phyloP scores from a whole-genome alignment of 2,888 invertebrate genomes.

The Drosophila aldrichi region DNA sequence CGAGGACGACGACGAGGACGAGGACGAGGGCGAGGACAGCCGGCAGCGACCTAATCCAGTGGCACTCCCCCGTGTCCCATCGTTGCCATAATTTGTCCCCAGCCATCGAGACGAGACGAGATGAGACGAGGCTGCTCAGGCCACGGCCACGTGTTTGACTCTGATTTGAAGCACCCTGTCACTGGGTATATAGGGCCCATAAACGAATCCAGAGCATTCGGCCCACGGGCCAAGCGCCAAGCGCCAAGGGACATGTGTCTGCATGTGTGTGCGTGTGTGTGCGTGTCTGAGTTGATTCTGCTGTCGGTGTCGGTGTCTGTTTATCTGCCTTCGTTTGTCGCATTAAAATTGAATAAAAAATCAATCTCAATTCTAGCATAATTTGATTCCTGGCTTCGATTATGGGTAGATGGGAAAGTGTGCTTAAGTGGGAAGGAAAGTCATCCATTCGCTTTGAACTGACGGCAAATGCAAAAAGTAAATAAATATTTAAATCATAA shows the following conservation, averaged over 20 bases:
- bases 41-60: constrained; percentile 72
- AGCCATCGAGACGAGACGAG: constrained; percentile 28
- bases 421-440: constrained; percentile 11
- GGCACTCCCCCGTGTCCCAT: constrained; percentile 69
- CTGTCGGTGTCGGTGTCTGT: constrained; percentile 62
- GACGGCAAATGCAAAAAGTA: constrained; percentile 54
- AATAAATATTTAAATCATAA: constrained; percentile 67
- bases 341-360: constrained; percentile 85
- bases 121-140: constrained; percentile 18
- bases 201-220: constrained; percentile 23
- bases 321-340: constrained; percentile 82
- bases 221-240: constrained; percentile 41
- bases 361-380: constrained; percentile 84
- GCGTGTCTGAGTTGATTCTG: constrained; percentile 32
- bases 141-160: constrained; percentile 60
- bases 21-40: constrained; percentile 13
- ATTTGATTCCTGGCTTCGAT: constrained; percentile 82
- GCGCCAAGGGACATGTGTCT: constrained; percentile 24
- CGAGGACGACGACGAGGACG: background rate
- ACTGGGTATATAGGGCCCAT: constrained; percentile 54
- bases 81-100: constrained; percentile 62
- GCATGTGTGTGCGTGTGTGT: constrained; percentile 4
- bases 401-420: constrained; percentile 46
- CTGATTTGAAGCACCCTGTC: constrained; percentile 62
- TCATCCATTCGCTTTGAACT: constrained; percentile 10